Evolutionary conservation across 2,797 vertebrate genomes (phyloP), one percentile per base, ranked within the genome.

Genomic region (Phaenicophaeus curvirostris): DNA sequence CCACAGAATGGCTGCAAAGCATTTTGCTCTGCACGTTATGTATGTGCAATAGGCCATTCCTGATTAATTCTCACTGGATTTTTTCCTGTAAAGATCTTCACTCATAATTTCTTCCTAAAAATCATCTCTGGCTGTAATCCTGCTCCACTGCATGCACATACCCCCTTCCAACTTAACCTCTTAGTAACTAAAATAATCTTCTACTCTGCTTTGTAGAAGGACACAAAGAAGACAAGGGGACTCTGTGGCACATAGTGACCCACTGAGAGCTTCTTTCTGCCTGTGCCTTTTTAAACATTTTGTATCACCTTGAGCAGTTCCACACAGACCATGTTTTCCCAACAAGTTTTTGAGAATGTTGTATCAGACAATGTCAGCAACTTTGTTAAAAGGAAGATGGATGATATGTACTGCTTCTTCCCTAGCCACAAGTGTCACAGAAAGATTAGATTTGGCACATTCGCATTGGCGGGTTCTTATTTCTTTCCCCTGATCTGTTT

Each of bases 381-480:
- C 67, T 68, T 80, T 55, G 1, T 93, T 91, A 93, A 83, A 74
- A 0, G 5, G 65, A 87, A 93, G 85, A 95, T 48, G 13, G 54
- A 93, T 83, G 87, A 65, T 53, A 74, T 23, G 46, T 69, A 33
- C 63, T 82, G 77, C 42, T 87, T 53, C 86, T 93, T 92, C 53
- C 85, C 87, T 44, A 74, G 18, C 89, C 87, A 67, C 72, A 87
- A 91, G 72, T 85, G 75, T 46, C 79, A 72, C 94, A 92, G 84
- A 95, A 94, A 82, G 87, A 87, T 94, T 96, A 25, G 37, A 87
- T 92, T 74, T 92, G 87, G 83, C 85, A 74, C 65, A 74, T 78
- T 77, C 72, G 68, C 71, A 83, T 58, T 91, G 65, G 33, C 51
- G 86, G 54, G 1, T 55, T 0, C 92, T 68, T 82, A 87, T 96